Base-by-base conservation (phyloP, 2,888 invertebrate genomes). In the Lithophane leautieri region DNA sequence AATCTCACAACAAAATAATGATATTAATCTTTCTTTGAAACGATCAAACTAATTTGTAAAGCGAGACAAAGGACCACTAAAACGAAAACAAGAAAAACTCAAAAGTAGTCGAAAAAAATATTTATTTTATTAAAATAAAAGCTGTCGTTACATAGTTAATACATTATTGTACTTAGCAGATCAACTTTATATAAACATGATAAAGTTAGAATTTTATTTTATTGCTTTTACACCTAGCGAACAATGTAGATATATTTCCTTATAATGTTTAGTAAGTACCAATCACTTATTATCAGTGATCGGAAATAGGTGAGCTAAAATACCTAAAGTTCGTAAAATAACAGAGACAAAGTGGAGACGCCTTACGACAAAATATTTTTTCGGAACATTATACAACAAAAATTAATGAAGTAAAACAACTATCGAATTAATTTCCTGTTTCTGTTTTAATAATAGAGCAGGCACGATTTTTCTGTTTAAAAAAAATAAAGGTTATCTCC, bases 101-200 rank as follows among this genome's bases (percentile, higher is more conserved):
- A 0, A 78, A 16, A 14, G 2, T 73, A 76, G 63, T 75, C 58
- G 81, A 76, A 73, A 83, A 87, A 83, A 82, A 66, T 80, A 82
- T 83, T 85, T 89, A 89, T 86, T 89, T 82, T 68, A 83, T 76
- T 82, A 81, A 76, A 88, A 85, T 85, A 88, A 79, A 88, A 87
- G 89, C 89, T 70, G 82, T 86, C 75, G 22, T 67, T 81, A 81
- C 60, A 76, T 73, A 73, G 56, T 76, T 82, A 79, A 81, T 83
- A 78, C 60, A 73, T 76, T 74, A 88, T 86, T 84, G 86, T 85
- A 88, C 89, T 79, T 83, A 82, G 84, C 83, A 77, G 72, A 85
- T 69, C 63, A 76, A 73, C 77, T 70, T 70, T 68, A 44, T 50
- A 16, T 82, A 70, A 82, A 83, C 74, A 72, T 74, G 67, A 80